Percentiles rank a stretch among this genome's conserved stretches.
phyloP scores from a whole-genome alignment of 1,140 invertebrate genomes.

The Drosophila burlai region DNA sequence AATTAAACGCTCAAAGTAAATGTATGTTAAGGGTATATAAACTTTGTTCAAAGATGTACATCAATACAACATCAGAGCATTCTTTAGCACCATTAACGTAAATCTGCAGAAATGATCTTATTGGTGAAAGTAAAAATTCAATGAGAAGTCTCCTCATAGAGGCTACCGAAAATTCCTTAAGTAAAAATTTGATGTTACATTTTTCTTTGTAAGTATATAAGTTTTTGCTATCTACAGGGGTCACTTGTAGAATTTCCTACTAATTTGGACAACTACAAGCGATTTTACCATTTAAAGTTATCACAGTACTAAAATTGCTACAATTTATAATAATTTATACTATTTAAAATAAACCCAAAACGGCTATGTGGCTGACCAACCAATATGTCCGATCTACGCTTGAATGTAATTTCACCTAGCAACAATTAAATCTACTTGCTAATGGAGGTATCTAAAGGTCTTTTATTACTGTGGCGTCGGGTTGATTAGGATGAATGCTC shows the following conservation, averaged over 20 bases:
- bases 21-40: not conserved
- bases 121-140: not conserved
- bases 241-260: not conserved
- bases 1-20: not conserved
- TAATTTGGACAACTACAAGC: conserved; percentile 3
- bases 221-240: not conserved
- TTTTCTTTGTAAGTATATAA: not conserved
- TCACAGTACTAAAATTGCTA: conserved; percentile 5
- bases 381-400: not conserved
- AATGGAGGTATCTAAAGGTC: not conserved
- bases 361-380: not conserved
- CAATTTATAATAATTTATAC: not conserved
- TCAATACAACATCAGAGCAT: conserved; percentile 4
- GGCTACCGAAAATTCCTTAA: not conserved
- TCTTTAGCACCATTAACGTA: not conserved
- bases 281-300: not conserved
- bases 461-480: not conserved
- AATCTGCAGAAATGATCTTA: conserved; percentile 4
- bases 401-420: not conserved
- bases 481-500: not conserved
- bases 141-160: not conserved
- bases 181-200: not conserved
- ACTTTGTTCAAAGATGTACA: not conserved
- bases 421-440: not conserved
- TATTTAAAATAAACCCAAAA: not conserved